These are phyloP conservation scores for Tor tambroides DNA, from an alignment of 2,113 vertebrate genomes.

Conservation along the genomic window DNA sequence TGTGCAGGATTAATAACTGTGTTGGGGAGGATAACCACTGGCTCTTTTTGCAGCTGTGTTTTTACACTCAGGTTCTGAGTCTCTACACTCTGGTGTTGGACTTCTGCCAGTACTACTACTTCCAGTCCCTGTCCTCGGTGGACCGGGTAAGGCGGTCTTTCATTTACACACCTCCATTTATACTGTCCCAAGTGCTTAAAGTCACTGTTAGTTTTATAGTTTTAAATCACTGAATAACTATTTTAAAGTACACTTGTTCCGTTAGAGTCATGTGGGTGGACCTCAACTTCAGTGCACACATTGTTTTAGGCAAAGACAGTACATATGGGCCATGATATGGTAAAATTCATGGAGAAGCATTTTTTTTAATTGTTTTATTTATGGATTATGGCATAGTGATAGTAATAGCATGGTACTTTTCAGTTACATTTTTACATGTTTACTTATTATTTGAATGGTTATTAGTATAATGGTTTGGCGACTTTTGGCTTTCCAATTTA, in stretches of 20 bases:
- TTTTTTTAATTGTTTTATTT: too few species aligned
- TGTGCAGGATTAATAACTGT: conserved; percentile 97
- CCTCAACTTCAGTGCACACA: background rate
- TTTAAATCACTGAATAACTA: background rate
- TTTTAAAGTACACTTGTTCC: background rate
- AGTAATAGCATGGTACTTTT: background rate
- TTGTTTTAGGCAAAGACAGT: background rate
- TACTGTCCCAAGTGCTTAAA: conserved; percentile 7
- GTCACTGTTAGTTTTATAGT: background rate
- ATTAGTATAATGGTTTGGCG: too few species aligned
- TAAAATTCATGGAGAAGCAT: background rate
- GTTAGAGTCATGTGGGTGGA: background rate
- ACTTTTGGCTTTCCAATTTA: too few species aligned
- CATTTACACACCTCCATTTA: background rate
- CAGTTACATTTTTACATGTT: background rate
- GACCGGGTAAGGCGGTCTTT: conserved; percentile 81
- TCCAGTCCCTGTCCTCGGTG: conserved; percentile 84
- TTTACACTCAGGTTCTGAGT: conserved; percentile 95
- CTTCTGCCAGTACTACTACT: conserved; percentile 99
- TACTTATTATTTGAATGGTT: background rate
- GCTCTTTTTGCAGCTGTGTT: conserved; percentile 97
- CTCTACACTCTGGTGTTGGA: conserved; percentile 89
- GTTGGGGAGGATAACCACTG: conserved; percentile 99
- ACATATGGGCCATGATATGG: background rate
- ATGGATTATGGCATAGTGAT: background rate